Percentiles rank a stretch among this genome's conserved stretches.
Evolutionary conservation across 2,113 vertebrate species (phyloP).

Genomic region (Potamarius usumacintae): DNA sequence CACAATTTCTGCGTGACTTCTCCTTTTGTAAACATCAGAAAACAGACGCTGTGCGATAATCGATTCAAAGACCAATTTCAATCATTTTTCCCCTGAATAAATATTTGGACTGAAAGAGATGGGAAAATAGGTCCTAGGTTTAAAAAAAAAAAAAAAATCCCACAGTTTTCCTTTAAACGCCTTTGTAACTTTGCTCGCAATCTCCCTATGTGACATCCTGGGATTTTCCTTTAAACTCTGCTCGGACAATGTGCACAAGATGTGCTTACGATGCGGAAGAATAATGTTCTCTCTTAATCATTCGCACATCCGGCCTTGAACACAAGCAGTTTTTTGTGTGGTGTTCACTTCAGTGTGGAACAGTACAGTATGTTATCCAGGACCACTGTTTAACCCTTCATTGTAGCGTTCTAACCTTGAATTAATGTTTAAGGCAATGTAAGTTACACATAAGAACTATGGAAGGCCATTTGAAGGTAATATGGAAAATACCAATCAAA

Average conservation of each 20-base stretch:
- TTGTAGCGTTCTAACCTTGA: background rate
- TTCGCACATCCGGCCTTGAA: slow-evolving; percentile 1
- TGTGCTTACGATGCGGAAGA: background rate
- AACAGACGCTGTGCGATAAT: too few species aligned
- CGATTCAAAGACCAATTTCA: too few species aligned
- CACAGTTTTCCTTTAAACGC: too few species aligned
- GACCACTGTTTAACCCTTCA: background rate
- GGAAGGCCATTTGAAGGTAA: background rate
- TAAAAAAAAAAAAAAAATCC: too few species aligned
- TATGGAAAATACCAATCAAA: background rate
- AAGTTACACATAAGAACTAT: background rate
- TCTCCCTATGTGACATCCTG: background rate
- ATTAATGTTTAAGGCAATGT: background rate
- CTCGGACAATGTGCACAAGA: background rate
- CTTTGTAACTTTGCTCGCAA: background rate
- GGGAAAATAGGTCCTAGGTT: too few species aligned
- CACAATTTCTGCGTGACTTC: too few species aligned
- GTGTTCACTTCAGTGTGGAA: background rate
- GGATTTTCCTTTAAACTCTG: slow-evolving; percentile 2
- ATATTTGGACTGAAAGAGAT: too few species aligned
- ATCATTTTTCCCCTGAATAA: too few species aligned
- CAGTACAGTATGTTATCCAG: background rate
- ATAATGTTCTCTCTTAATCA: background rate
- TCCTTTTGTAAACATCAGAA: too few species aligned
- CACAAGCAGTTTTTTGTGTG: background rate